Evolutionary conservation across 53 echinoderm and acorn worm species (phyloP).

Genomic region (Echinarachnius parma): DNA sequence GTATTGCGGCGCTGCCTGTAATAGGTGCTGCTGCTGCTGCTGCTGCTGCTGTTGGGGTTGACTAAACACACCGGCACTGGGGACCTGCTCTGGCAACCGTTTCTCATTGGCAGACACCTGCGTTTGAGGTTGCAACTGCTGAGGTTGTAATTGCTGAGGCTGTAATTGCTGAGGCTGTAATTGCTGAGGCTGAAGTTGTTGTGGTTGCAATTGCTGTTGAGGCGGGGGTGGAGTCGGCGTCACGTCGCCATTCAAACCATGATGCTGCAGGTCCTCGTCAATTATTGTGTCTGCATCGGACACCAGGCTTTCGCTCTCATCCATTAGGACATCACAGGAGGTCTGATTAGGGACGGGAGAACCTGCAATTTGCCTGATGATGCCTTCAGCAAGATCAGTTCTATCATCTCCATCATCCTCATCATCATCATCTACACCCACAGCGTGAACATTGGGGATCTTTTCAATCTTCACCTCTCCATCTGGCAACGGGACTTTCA

Average conservation of each 20-base stretch:
- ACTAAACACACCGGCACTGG: conserved; percentile 14
- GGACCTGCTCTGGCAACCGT: not conserved
- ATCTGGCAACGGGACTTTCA: conserved; percentile 55
- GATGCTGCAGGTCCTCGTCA: conserved; percentile 37
- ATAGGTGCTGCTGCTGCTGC: conserved; percentile 1
- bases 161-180: no score
- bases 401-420: conserved; percentile 29
- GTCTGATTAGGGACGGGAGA: conserved; percentile 42
- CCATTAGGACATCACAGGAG: conserved; percentile 17
- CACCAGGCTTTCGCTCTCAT: conserved; percentile 12
- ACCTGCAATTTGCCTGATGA: conserved; percentile 39
- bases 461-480: conserved; percentile 93
- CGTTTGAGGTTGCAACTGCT: conserved; percentile 1
- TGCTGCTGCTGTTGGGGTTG: conserved; percentile 28
- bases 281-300: conserved; percentile 16
- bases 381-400: conserved; percentile 38
- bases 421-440: conserved; percentile 33
- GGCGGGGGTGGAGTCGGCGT: conserved; percentile 11
- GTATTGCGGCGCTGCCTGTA: not conserved
- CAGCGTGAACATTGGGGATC: conserved; percentile 86
- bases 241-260: conserved; percentile 13
- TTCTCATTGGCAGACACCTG: not conserved
- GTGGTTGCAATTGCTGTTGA: no score
- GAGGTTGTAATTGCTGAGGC: no score
- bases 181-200: no score